These are phyloP conservation scores for Indicator maculatus DNA, from an alignment of 2,113 vertebrate species.

Conservation along the genomic window DNA sequence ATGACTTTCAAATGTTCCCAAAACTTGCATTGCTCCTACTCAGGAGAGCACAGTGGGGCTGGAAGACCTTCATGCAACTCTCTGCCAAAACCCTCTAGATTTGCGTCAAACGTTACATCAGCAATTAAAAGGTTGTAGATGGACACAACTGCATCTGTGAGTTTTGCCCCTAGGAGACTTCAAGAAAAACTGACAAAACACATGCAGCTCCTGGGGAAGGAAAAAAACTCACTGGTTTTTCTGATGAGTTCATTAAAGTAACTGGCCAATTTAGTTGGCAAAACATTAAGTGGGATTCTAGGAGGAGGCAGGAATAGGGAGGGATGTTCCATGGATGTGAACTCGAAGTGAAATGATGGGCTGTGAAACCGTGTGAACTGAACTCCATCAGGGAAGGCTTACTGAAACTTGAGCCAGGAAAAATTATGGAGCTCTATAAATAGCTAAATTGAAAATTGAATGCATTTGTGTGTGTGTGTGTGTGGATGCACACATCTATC, in stretches of 20 bases:
- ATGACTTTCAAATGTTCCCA: background rate
- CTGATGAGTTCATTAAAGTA: background rate
- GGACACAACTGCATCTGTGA: background rate
- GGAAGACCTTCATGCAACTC: background rate
- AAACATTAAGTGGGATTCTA: background rate
- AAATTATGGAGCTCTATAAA: conserved; percentile 61
- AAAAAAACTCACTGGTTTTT: background rate
- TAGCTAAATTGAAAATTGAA: conserved; percentile 59
- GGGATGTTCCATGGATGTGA: background rate
- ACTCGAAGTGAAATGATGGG: background rate
- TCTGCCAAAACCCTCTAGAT: background rate
- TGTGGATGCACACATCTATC: conserved; percentile 26
- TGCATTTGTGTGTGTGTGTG: conserved; percentile 10
- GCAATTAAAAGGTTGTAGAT: background rate
- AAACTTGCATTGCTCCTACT: background rate
- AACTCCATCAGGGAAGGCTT: conserved; percentile 27
- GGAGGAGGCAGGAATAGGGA: background rate
- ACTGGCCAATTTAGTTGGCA: background rate
- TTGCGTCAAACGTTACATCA: background rate
- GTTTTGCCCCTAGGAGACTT: background rate
- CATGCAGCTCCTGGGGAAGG: background rate
- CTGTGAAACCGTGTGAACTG: background rate
- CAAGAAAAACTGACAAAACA: background rate
- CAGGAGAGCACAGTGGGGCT: background rate
- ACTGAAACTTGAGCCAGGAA: conserved; percentile 46